A percentile compares a stretch with the other conserved stretches of the same genome.
phyloP scores from a whole-genome alignment of 2,888 invertebrate genomes.

The Oegoconia quadripuncta region DNA sequence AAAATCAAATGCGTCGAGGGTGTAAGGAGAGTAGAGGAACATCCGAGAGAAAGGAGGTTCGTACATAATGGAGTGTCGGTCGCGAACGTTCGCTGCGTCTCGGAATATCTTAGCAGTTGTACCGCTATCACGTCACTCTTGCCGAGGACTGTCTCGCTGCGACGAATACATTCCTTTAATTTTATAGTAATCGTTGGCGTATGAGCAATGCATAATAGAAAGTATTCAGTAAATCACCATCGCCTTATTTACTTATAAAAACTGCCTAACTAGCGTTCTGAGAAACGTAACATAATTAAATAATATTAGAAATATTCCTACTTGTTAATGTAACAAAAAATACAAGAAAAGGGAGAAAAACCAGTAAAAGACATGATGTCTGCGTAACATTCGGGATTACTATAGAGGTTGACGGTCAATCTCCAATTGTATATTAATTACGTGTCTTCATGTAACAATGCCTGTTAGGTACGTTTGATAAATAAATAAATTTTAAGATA shows the following conservation, averaged over 20 bases:
- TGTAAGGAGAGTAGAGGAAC: conserved; percentile 33
- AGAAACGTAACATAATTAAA: neutral
- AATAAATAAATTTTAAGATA: too few relatives aligned
- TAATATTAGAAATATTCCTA: neutral
- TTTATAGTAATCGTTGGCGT: too few relatives aligned
- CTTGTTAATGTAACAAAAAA: neutral
- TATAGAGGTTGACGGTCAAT: too few relatives aligned
- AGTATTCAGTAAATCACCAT: too few relatives aligned
- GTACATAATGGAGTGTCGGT: conserved; percentile 60
- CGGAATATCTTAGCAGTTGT: conserved; percentile 64
- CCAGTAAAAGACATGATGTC: too few relatives aligned
- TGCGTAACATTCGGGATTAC: too few relatives aligned
- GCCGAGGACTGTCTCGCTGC: conserved; percentile 24
- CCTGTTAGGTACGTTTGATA: neutral
- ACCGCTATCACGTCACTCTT: conserved; percentile 47
- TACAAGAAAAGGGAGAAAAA: too few relatives aligned
- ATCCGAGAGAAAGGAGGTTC: conserved; percentile 42
- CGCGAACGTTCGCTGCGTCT: conserved; percentile 50
- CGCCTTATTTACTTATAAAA: too few relatives aligned
- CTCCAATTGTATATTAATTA: neutral
- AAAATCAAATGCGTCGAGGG: conserved; percentile 29
- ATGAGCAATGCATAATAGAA: too few relatives aligned
- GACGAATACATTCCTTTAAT: too few relatives aligned
- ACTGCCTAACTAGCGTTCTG: too few relatives aligned
- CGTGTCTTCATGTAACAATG: neutral